These are phyloP conservation scores for Toxotes lorentzi DNA, from an alignment of 2,797 vertebrate genomes.

Conservation along the genomic window DNA sequence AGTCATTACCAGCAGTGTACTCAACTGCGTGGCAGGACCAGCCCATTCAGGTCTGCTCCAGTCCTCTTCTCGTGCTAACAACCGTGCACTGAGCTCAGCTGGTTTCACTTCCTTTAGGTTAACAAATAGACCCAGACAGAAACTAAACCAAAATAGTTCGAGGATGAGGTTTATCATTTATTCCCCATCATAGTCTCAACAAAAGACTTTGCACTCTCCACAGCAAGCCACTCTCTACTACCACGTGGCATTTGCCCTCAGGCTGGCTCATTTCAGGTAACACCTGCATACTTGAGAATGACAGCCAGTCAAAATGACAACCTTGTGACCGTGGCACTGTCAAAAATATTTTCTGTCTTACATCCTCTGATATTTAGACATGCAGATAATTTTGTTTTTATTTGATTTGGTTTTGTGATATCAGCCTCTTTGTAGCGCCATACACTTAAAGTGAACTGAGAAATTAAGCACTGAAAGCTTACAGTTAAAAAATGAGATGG, in stretches of 20 bases:
- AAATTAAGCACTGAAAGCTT: background rate
- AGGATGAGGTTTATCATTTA: background rate
- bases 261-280: background rate
- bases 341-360: background rate
- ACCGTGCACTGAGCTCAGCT: background rate
- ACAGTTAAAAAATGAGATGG: background rate
- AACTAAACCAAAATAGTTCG: background rate
- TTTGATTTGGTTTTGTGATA: background rate
- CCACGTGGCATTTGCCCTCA: too few species aligned
- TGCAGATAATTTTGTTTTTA: background rate
- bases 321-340: background rate
- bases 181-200: background rate
- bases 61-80: background rate
- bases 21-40: background rate
- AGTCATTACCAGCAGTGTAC: background rate
- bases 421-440: background rate
- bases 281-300: background rate
- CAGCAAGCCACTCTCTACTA: background rate
- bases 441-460: background rate
- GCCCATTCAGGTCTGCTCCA: background rate
- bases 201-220: background rate
- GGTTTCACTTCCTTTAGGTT: background rate
- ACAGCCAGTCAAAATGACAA: background rate
- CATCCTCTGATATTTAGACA: background rate
- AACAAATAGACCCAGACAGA: background rate